Base-by-base conservation (phyloP, 1,140 invertebrate species). In the Polypedilum vanderplanki region DNA sequence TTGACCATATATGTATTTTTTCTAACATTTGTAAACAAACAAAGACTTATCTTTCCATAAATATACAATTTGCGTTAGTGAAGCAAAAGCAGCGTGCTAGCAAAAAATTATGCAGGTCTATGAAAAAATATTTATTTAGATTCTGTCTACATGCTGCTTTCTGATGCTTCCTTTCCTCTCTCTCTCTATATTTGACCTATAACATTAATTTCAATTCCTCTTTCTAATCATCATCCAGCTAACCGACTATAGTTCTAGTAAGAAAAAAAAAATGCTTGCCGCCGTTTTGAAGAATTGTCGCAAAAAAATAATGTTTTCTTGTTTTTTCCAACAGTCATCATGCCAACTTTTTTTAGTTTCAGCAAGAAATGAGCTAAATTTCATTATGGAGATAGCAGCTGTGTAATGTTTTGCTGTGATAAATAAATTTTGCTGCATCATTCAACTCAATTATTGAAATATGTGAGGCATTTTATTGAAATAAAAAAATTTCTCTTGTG, bases 141-240 rank as follows among this genome's bases (percentile, higher is more conserved):
- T 57, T 57, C 3, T 12, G 46, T 15, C 12, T 4, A n/a, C 12
- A 57, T 57, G 24, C 24, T 57, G 3, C 46, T 57, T n/a, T 15
- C 46, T 9, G 12, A 12, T 57, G 12, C 15, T 57, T n/a, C n/a
- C n/a, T n/a, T n/a, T n/a, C n/a, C n/a, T n/a, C n/a, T n/a, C n/a
- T n/a, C n/a, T 70, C 8, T 70, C 65, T 70, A 70, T 70, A 70
- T 70, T 70, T 70, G 65, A n/a, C 18, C 65, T 70, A 70, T 70
- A 20, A 70, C 65, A 70, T 70, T 70, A 70, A 70, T 70, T 70
- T 10, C 10, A 7, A 70, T 70, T 70, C 65, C 46, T 57, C 15
- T 12, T 57, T 15, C 46, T n/a, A n/a, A 57, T 57, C 46, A 57
- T n/a, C n/a, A 57, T 70, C 65, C 9, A 18, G n/a, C 17, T 70